Base-by-base conservation (phyloP, 2,797 vertebrate species). In the Mormyrus proboscirostris region DNA sequence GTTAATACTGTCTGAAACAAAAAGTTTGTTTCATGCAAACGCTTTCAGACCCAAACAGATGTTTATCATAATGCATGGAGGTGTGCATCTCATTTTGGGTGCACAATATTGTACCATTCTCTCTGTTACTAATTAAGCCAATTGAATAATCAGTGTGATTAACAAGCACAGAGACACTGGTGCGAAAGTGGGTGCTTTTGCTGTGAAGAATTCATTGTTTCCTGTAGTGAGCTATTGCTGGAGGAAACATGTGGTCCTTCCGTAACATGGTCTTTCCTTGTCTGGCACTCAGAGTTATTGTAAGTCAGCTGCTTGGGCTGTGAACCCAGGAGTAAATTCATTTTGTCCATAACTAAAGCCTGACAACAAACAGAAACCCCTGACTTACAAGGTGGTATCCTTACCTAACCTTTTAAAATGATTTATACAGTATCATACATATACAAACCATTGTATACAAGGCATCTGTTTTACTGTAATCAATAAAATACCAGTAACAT, bases 211-310 rank as follows among this genome's bases (percentile, higher is more conserved):
- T 50, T 19, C 22, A 51, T 51, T 51, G 88, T 41, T 19, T 91
- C 91, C 90, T 87, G 55, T 38, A 90, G 89, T 0, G 8, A 50
- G 89, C 88, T 47, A 41, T 7, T 87, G 73, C 53, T 88, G 90
- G 25, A 38, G 55, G 57, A 44, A 50, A 53, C 86, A 88, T 50
- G 47, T 51, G 41, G 76, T 47, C 76, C 65, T 38, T 73, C 65
- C 65, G 4, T 73, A 33, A 73, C 65, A 38, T 73, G 86, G 88
- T 33, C 62, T 22, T 55, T 89, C 62, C 49, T 89, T 87, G 59
- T 89, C 86, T 89, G 84, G 62, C 25, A 89, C 12, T 22, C 50
- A n/a, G 22, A 91, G 83, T 89, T 89, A 90, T 89, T 92, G 44
- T 69, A 29, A 53, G 79, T 87, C 4, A 44, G 49, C 83, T 89